Evolutionary conservation across 2,113 vertebrate species (phyloP), one percentile per base, ranked within the genome.

Genomic region (Ancistrus triradiatus): DNA sequence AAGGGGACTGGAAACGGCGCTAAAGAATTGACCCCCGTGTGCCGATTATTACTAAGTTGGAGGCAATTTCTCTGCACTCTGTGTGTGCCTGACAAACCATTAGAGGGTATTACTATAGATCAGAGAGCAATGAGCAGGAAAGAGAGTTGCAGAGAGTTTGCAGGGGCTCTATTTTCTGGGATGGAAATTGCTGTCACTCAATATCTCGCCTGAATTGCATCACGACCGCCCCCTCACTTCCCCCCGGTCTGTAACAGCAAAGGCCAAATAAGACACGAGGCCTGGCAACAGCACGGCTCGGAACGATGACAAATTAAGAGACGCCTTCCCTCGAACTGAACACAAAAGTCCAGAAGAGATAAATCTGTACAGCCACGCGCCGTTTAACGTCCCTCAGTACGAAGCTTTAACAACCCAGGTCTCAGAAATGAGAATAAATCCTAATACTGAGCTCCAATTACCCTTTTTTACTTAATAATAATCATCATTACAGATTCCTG

Each of bases 101-200:
- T 73, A 83, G 77, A 68, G 75, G 46, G 64, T n/a, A n/a, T 75
- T 73, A 70, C 72, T 85, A 82, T 84, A 77, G 83, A 86, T 84
- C 80, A 78, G 73, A 70, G 66, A 63, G 66, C 28, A 57, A 72
- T 69, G 66, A 63, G 66, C 28, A 57, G 43, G 13, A 28, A 52
- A 25, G 57, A 40, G 52, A 73, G 63, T 31, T 62, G 22, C 24
- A 21, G 64, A 27, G 69, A 72, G 74, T 74, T 65, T 70, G 9
- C 69, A 68, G 68, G 71, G 43, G 72, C 78, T 80, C 78, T 77
- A 80, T 84, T 82, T 74, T 44, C 42, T 47, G 62, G 2, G 38
- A 77, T 82, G 62, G 76, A 78, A 81, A 79, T 75, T 68, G 25
- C 72, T 74, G 83, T 76, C 80, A 77, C 25, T 81, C 77, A 76